These are phyloP conservation scores for Mus minutoides DNA, from an alignment of 2,797 vertebrate genomes.

Conservation along the genomic window DNA sequence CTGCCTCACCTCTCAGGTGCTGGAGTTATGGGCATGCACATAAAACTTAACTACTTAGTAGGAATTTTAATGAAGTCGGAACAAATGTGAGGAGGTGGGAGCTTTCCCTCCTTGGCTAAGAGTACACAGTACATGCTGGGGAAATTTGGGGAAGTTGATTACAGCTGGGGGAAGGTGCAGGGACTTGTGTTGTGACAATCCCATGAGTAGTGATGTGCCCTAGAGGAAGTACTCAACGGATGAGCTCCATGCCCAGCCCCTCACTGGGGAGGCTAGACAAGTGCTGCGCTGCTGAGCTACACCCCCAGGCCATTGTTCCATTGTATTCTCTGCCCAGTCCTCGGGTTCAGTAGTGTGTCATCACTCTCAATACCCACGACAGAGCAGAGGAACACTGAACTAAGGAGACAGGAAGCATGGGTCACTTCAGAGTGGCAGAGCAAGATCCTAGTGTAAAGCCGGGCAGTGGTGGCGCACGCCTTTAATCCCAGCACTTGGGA, in stretches of 20 bases:
- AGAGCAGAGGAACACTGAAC: neutral
- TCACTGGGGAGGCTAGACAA: neutral
- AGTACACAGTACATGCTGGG: neutral
- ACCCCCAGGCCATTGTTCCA: too few species aligned
- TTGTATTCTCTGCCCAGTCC: neutral
- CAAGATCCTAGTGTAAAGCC: neutral
- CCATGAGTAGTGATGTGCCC: neutral
- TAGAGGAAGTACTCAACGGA: neutral
- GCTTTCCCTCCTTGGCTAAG: neutral
- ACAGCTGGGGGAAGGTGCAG: neutral
- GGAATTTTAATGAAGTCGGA: neutral
- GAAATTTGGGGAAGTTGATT: neutral
- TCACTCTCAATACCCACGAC: neutral
- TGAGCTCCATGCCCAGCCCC: neutral
- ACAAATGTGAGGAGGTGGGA: neutral
- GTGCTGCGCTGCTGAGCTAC: neutral
- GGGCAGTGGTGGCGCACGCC: too few species aligned
- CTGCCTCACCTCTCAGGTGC: neutral
- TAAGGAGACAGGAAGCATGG: neutral
- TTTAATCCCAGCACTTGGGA: too few species aligned
- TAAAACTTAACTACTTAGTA: neutral
- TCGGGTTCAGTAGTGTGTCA: neutral
- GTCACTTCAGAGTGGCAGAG: neutral
- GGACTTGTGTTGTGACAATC: neutral
- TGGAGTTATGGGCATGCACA: neutral